Evolutionary conservation across 2,888 invertebrate genomes (phyloP).

Genomic region (Apamea crenata): DNA sequence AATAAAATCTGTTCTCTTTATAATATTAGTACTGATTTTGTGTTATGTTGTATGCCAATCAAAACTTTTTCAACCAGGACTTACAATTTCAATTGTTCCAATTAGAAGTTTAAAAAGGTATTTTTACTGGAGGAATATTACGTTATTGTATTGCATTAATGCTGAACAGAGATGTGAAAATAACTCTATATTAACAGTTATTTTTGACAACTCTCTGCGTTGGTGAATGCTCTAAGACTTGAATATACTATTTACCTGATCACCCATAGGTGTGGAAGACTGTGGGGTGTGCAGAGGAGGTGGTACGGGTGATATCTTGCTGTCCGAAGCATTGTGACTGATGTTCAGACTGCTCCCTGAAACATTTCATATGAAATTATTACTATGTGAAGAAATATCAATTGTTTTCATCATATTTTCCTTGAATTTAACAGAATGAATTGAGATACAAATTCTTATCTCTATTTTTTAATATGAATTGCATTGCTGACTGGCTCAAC

Average conservation of each 20-base stretch:
- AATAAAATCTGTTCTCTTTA: neutral
- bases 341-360: slow-evolving; percentile 84
- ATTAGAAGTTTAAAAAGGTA: neutral
- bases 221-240: neutral
- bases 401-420: neutral
- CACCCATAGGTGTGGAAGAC: slow-evolving; percentile 83
- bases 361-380: slow-evolving; percentile 55
- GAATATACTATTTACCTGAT: slow-evolving; percentile 76
- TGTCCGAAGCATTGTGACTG: slow-evolving; percentile 82
- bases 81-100: neutral
- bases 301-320: slow-evolving; percentile 80
- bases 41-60: neutral
- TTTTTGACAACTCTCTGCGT: neutral
- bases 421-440: neutral
- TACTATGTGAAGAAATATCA: neutral
- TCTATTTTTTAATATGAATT: neutral
- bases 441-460: no score
- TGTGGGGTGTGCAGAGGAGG: slow-evolving; percentile 81
- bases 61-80: neutral
- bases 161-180: neutral
- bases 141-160: neutral
- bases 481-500: no score
- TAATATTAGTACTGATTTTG: neutral
- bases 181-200: neutral
- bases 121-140: neutral